Conservation (phyloP, 2,113 vertebrate species). For the Rutilus rutilus region DNA sequence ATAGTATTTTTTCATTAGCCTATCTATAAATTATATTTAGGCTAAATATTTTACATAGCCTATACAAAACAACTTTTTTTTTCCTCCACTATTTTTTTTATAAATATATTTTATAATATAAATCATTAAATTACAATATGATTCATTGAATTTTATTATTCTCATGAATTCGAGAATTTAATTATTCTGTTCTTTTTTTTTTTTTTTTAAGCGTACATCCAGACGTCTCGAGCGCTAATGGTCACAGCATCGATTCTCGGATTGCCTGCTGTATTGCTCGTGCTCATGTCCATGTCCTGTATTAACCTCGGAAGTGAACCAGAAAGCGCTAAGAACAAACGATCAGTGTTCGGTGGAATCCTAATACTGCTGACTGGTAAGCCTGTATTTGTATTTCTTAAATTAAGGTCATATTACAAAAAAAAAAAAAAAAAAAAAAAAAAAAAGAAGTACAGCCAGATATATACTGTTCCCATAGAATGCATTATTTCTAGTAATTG, state of each 20-base stretch:
- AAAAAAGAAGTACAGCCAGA: background rate
- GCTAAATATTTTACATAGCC: too few species aligned
- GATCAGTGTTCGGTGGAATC: slow-evolving; percentile 87
- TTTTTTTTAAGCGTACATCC: slow-evolving; percentile 84
- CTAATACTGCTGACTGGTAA: slow-evolving; percentile 89
- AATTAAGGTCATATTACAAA: background rate
- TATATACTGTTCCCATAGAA: background rate
- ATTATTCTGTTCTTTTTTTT: slow-evolving; percentile 33
- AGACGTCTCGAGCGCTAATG: slow-evolving; percentile 94
- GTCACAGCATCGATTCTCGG: slow-evolving; percentile 88
- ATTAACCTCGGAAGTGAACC: slow-evolving; percentile 89
- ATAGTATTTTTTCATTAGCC: too few species aligned
- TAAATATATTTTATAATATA: background rate
- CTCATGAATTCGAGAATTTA: background rate
- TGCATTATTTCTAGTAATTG: background rate
- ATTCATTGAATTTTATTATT: background rate
- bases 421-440: too few species aligned
- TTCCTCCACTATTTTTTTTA: too few species aligned
- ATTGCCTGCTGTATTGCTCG: slow-evolving; percentile 85
- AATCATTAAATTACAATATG: background rate
- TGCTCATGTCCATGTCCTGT: slow-evolving; percentile 90
- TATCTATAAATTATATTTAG: too few species aligned
- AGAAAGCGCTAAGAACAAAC: slow-evolving; percentile 87
- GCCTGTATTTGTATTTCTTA: slow-evolving; percentile 47
- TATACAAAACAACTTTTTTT: too few species aligned